phyloP scores from a whole-genome alignment of 2,797 vertebrate genomes.

The Sparus aurata region DNA sequence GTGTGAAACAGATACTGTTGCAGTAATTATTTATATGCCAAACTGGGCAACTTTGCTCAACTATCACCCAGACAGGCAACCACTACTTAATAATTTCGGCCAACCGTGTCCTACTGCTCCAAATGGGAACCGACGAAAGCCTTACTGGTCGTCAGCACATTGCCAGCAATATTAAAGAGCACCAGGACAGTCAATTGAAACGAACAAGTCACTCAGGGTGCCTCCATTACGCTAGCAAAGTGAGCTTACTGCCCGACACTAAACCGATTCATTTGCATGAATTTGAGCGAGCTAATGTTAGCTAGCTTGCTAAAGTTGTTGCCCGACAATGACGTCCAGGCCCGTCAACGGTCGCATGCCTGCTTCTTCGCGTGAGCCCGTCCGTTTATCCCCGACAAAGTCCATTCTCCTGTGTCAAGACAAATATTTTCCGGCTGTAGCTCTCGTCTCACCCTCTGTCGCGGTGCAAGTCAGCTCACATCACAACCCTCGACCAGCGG shows the following conservation, averaged over 20 bases:
- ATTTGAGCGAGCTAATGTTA: slow-evolving; percentile 65
- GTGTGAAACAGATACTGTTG: slow-evolving; percentile 29
- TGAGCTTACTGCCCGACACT: slow-evolving; percentile 58
- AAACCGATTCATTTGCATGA: slow-evolving; percentile 73
- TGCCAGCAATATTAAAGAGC: slow-evolving; percentile 39
- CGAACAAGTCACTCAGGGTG: slow-evolving; percentile 68
- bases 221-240: slow-evolving; percentile 76
- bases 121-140: slow-evolving; percentile 31
- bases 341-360: slow-evolving; percentile 64
- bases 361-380: slow-evolving; percentile 41
- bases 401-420: slow-evolving; percentile 69
- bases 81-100: slow-evolving; percentile 31
- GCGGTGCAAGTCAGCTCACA: slow-evolving; percentile 71
- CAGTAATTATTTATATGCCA: slow-evolving; percentile 22
- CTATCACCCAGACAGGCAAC: slow-evolving; percentile 30
- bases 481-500: slow-evolving; percentile 73
- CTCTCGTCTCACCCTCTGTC: slow-evolving; percentile 65
- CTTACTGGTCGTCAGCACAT: slow-evolving; percentile 65
- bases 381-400: slow-evolving; percentile 58
- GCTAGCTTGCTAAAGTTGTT: slow-evolving; percentile 82
- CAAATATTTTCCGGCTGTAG: slow-evolving; percentile 45
- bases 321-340: slow-evolving; percentile 74
- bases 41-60: slow-evolving; percentile 52
- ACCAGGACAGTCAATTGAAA: slow-evolving; percentile 52
- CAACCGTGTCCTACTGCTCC: slow-evolving; percentile 41